Evolutionary conservation across 1,140 invertebrate species (phyloP).

Genomic region (Copidosoma floridanum): DNA sequence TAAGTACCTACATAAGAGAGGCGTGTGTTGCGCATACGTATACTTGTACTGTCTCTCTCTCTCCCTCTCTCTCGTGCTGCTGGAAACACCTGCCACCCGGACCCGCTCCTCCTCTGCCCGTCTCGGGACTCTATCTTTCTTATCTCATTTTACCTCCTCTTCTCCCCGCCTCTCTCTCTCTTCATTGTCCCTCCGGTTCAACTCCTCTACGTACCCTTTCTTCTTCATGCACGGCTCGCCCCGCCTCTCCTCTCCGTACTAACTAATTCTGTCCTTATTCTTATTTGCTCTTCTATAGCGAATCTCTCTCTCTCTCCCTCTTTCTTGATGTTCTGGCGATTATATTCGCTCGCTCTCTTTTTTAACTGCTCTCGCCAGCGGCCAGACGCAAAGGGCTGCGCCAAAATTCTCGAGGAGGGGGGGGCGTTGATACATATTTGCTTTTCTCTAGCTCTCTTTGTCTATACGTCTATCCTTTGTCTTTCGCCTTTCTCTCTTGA

Average conservation of each 20-base stretch:
- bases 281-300: constrained; percentile 16
- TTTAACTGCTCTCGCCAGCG: constrained; percentile 7
- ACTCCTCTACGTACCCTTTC: not conserved
- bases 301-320: not conserved
- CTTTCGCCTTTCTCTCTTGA: no score
- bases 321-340: no score
- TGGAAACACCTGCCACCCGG: constrained; percentile 46
- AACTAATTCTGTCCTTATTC: constrained; percentile 27
- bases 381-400: constrained; percentile 22
- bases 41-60: no score
- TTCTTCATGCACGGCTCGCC: not conserved
- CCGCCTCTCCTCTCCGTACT: constrained; percentile 7
- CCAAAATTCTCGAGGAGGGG: constrained; percentile 17
- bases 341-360: constrained; percentile 1
- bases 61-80: no score
- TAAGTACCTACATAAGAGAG: no score
- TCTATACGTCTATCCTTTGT: no score
- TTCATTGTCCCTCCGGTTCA: not conserved
- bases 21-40: no score
- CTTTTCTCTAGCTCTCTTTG: no score
- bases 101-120: constrained; percentile 23
- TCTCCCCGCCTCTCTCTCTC: constrained; percentile 13
- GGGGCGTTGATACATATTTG: constrained; percentile 36
- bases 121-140: constrained; percentile 11
- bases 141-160: constrained; percentile 32